A percentile compares a stretch with the other conserved stretches of the same genome.
Conservation (phyloP, 2,113 vertebrate species). For the Stegostoma tigrinum region DNA sequence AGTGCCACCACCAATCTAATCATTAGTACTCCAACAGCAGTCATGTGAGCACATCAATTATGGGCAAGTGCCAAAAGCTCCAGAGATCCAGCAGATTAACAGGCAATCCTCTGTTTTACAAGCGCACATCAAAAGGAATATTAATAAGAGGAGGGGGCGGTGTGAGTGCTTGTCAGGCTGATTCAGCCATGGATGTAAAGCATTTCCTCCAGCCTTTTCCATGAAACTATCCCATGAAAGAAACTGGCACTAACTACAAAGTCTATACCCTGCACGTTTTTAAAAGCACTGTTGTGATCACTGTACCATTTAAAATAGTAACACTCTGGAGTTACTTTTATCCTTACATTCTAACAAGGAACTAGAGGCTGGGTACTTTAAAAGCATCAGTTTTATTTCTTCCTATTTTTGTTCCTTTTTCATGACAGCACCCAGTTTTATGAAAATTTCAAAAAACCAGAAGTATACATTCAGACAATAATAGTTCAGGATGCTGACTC, state of each 20-base stretch:
- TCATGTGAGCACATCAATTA: conserved; percentile 74
- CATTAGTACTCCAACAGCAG: conserved; percentile 71
- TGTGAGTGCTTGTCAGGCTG: conserved; percentile 61
- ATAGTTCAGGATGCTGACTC: background rate
- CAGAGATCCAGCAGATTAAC: conserved; percentile 71
- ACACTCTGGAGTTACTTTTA: conserved; percentile 20
- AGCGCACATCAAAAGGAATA: conserved; percentile 72
- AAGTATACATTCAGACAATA: background rate
- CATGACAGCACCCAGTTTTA: background rate
- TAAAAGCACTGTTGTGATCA: conserved; percentile 34
- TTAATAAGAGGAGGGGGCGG: conserved; percentile 66
- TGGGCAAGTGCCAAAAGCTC: conserved; percentile 70
- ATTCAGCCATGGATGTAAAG: conserved; percentile 58
- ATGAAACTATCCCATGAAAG: conserved; percentile 55
- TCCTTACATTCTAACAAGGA: background rate
- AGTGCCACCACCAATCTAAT: conserved; percentile 55
- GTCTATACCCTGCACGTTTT: conserved; percentile 28
- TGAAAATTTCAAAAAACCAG: background rate
- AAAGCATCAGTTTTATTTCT: background rate
- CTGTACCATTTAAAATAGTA: conserved; percentile 29
- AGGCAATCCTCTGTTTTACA: conserved; percentile 75
- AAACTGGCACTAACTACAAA: conserved; percentile 53
- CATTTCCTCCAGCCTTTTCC: conserved; percentile 46
- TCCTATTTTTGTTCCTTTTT: background rate
- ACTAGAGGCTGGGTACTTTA: background rate